Base-by-base conservation (phyloP, 1,140 invertebrate genomes). In the Aethina tumida region DNA sequence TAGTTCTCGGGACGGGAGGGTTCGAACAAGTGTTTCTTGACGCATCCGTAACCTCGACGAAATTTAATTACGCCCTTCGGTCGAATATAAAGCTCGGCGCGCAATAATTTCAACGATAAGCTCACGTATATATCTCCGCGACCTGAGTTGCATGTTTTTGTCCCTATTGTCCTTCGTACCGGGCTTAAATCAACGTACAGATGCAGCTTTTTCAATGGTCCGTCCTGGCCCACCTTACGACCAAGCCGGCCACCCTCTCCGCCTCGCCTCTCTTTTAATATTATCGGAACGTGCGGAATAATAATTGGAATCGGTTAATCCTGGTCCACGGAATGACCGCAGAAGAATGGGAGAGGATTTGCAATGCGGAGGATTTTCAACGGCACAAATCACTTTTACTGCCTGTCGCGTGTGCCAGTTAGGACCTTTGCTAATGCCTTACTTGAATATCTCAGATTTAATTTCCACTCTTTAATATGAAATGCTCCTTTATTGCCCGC, bases 361-460 rank as follows among this genome's bases (percentile, higher is more conserved):
- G 54, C 54, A 49, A 56, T 50, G 54, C 53, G 42, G 55, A 55
- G 53, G 47, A 51, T 55, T 51, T 50, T 45, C 42, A 47, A 41
- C 44, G 45, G 47, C 55, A 58, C 55, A 58, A 58, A 58, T 58
- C 55, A 58, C 55, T 55, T 58, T 58, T 54, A 58, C 55, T 58
- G 55, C 55, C 46, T 26, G 36, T n/a, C 40, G 45, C 44, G 40
- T 47, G 45, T 39, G 36, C 35, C 35, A 29, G 25, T 29, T 31
- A 49, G 41, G 38, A 43, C 45, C 49, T 47, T 51, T 40, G 41
- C 47, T 54, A 54, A 54, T 52, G 47, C 50, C 44, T 43, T 41
- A n/a, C 50, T 50, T 50, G 50, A 52, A 54, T 54, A 54, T 54
- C 52, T 52, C 52, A 52, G 50, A 54, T 54, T 54, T 54, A 54